Base-by-base conservation (phyloP, 2,113 vertebrate genomes). In the Athene cunicularia region DNA sequence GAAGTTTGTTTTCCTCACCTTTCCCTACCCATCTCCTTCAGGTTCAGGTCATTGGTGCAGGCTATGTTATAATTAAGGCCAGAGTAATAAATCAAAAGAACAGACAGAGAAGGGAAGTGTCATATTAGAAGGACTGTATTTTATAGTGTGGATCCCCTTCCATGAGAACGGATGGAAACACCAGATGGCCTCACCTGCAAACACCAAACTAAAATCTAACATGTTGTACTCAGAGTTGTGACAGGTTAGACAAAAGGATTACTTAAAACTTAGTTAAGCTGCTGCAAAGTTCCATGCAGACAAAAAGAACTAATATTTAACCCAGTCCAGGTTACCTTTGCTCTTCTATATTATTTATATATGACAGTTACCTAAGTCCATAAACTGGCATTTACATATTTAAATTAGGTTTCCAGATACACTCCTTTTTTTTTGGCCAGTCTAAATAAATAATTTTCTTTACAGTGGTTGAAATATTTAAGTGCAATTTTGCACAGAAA, bases 161-260 rank as follows among this genome's bases (percentile, higher is more conserved):
- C 26, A 41, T 18, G 13, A 28, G 23, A 43, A 39, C 9, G 4
- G 11, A 37, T 39, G 33, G 50, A 59, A 80, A 70, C 9, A 18
- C 5, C 8, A 70, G 4, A 8, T 33, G 23, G 56, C 20, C 37
- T 58, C n/a, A 67, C 3, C 26, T 35, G 33, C 15, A n/a, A 77
- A 74, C 11, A 55, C 8, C 8, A 41, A 55, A 63, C 5, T 14
- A 59, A 85, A 28, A 8, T 8, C 32, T 23, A 27, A 15, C 30
- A 5, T 12, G 8, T 18, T 37, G 24, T 15, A 7, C 5, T 6
- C 0, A 0, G 6, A 33, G 6, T 14, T 58, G 56, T 0, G 0
- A 18, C 7, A 47, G 35, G 7, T 4, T 56, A 55, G 41, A 49
- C 24, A 35, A 82, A 47, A 20, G 6, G 13, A 21, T 14, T 13